These are phyloP conservation scores for Turdus rufiventris DNA, from an alignment of 2,113 vertebrate species.

Conservation along the genomic window DNA sequence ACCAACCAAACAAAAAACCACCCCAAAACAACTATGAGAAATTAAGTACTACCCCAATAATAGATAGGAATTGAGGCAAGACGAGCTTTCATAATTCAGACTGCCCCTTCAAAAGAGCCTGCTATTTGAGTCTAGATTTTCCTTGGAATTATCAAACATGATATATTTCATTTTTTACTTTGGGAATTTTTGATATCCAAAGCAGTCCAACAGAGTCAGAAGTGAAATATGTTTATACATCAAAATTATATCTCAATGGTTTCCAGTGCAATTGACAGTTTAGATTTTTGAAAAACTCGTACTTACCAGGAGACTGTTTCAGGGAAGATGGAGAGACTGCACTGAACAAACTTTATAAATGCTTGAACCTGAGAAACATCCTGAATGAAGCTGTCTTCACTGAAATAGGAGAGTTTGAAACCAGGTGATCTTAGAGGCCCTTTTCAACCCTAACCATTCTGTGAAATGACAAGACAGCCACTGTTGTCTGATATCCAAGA, in stretches of 20 bases:
- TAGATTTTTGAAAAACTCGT: background rate
- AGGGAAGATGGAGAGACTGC: background rate
- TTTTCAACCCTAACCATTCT: background rate
- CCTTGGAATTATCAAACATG: fast-evolving
- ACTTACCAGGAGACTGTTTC: background rate
- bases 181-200: background rate
- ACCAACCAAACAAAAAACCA: too few relatives aligned
- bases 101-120: background rate
- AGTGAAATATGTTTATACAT: background rate
- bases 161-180: background rate
- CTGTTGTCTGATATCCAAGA: background rate
- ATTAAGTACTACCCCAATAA: background rate
- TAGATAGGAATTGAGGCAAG: background rate
- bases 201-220: background rate
- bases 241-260: background rate
- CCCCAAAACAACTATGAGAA: background rate
- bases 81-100: background rate
- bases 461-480: background rate
- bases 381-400: background rate
- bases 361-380: background rate
- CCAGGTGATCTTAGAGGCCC: background rate
- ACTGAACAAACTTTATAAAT: background rate
- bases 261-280: background rate
- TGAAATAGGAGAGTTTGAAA: background rate
- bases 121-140: background rate